These are phyloP conservation scores for Benitochromis conjunctus DNA, from an alignment of 2,113 vertebrate genomes.

Conservation along the genomic window DNA sequence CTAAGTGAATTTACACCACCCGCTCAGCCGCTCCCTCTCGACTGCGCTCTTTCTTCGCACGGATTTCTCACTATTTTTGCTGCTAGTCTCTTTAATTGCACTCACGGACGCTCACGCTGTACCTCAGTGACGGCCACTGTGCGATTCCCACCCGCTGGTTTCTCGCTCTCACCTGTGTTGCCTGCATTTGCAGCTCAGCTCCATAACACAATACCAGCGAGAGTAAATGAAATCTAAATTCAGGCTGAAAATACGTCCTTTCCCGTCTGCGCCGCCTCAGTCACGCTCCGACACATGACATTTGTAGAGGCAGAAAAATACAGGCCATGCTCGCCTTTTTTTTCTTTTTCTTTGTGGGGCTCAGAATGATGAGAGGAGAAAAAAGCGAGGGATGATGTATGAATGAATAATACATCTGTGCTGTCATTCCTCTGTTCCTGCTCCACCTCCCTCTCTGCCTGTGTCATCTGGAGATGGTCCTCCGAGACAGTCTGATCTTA, in stretches of 20 bases:
- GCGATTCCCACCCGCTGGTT: not conserved
- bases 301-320: slow-evolving; percentile 43
- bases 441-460: slow-evolving; percentile 32
- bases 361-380: slow-evolving; percentile 35
- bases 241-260: slow-evolving; percentile 21
- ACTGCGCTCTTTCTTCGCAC: not conserved
- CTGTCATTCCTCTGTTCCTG: slow-evolving; percentile 56
- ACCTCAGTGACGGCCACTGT: not conserved
- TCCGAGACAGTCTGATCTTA: slow-evolving; percentile 44
- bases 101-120: too few relatives aligned
- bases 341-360: not conserved
- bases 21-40: not conserved
- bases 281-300: slow-evolving; percentile 52
- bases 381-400: slow-evolving; percentile 58
- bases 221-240: slow-evolving; percentile 32
- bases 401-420: slow-evolving; percentile 70
- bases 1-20: slow-evolving; percentile 24
- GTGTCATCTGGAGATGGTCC: slow-evolving; percentile 36
- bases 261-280: slow-evolving; percentile 1
- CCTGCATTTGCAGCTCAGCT: not conserved
- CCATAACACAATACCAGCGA: not conserved
- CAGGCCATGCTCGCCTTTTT: not conserved
- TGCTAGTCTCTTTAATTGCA: not conserved
- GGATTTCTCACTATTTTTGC: not conserved
- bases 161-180: not conserved